phyloP scores from a whole-genome alignment of 1,140 invertebrate species.

The Homalodisca vitripennis region DNA sequence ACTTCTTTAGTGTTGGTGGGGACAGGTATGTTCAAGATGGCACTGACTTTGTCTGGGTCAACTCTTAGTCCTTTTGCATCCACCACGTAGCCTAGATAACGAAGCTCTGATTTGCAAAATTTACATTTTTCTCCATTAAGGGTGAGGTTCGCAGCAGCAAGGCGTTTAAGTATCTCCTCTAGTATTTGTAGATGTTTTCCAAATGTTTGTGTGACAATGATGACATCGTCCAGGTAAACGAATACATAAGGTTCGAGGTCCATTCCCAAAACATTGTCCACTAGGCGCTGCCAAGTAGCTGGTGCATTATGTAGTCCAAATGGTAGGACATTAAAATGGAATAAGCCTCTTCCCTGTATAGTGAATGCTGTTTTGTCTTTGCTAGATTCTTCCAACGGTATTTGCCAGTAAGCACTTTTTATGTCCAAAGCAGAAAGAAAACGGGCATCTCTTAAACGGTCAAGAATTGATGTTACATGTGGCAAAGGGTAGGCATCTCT shows the following conservation, averaged over 20 bases:
- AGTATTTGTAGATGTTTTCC: constrained; percentile 46
- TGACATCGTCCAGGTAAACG: constrained; percentile 50
- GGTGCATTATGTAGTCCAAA: constrained; percentile 13
- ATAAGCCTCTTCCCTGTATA: constrained; percentile 43
- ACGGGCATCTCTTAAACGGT: not conserved
- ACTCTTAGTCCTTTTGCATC: not conserved
- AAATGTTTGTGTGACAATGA: constrained; percentile 46
- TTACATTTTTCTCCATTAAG: not conserved
- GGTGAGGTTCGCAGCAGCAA: not conserved
- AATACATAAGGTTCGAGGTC: constrained; percentile 38
- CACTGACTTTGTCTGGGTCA: not conserved
- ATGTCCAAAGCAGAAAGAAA: not conserved
- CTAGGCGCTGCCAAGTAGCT: not conserved
- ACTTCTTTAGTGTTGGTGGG: not conserved
- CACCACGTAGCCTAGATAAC: not conserved
- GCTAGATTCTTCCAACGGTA: constrained; percentile 41
- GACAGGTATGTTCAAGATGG: not conserved
- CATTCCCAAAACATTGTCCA: constrained; percentile 36
- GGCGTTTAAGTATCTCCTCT: constrained; percentile 18
- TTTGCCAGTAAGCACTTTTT: constrained; percentile 48
- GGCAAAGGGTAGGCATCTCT: not conserved
- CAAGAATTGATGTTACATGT: not conserved
- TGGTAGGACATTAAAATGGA: not conserved
- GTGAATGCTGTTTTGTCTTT: constrained; percentile 48
- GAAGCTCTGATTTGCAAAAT: not conserved